phyloP scores from a whole-genome alignment of 2,113 vertebrate genomes.

The Piaya cayana region DNA sequence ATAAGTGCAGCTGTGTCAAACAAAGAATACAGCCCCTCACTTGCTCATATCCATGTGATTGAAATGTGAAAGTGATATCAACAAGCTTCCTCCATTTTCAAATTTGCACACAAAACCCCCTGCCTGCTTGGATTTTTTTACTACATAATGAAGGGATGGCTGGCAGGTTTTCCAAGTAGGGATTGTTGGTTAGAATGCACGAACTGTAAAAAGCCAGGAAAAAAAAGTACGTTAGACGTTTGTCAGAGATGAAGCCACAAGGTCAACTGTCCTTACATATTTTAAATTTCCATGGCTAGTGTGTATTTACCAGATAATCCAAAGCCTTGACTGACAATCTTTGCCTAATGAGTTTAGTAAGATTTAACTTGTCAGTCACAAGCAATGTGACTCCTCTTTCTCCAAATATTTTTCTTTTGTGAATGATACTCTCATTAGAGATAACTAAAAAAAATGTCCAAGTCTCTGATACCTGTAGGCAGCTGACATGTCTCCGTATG shows the following conservation, averaged over 20 bases:
- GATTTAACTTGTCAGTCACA: neutral
- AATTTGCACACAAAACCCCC: neutral
- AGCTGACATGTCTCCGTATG: neutral
- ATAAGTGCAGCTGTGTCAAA: neutral
- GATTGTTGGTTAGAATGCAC: neutral
- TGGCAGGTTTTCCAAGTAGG: neutral
- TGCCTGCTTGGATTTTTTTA: neutral
- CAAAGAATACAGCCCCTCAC: neutral
- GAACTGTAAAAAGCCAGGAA: neutral
- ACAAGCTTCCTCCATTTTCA: neutral
- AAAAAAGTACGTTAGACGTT: neutral
- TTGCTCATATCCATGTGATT: neutral
- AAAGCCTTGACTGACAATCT: neutral
- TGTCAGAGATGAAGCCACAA: neutral
- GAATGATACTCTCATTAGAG: neutral
- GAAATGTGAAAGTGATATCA: neutral
- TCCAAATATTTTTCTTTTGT: neutral
- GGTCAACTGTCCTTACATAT: neutral
- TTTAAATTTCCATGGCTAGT: neutral
- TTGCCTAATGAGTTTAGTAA: neutral
- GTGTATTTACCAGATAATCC: neutral
- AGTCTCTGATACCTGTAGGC: neutral
- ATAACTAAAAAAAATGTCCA: neutral
- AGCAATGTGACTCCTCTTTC: neutral
- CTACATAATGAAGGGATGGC: accelerated